Conservation (phyloP, 2,888 invertebrate genomes). For the Eristalis pertinax region DNA sequence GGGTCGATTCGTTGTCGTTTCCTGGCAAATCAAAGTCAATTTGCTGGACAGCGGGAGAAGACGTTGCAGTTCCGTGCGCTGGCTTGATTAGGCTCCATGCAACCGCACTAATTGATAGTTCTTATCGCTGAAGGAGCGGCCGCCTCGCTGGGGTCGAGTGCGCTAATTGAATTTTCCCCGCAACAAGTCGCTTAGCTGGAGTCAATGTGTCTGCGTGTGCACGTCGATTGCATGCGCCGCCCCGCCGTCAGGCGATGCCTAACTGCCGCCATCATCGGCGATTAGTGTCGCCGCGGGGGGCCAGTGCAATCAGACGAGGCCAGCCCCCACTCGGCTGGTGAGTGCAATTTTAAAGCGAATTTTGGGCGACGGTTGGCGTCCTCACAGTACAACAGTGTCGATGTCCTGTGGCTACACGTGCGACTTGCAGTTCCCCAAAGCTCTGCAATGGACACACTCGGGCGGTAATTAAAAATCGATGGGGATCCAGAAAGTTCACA, state of each 20-base stretch:
- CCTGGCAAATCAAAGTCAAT: slow-evolving; percentile 28
- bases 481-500: neutral
- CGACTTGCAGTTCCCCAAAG: too few species aligned
- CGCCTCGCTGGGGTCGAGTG: neutral
- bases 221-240: neutral
- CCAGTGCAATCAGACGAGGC: neutral
- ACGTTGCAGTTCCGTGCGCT: neutral
- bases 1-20: neutral
- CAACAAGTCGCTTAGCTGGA: neutral
- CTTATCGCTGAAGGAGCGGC: neutral
- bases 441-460: neutral
- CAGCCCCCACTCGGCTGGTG: neutral
- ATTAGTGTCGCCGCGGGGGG: neutral
- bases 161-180: neutral
- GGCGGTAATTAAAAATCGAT: neutral
- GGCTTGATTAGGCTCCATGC: neutral
- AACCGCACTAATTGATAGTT: neutral
- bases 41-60: neutral
- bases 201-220: neutral
- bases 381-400: neutral
- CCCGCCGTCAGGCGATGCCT: neutral
- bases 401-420: neutral
- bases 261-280: neutral
- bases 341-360: neutral
- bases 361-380: neutral